Evolutionary conservation across 2,888 invertebrate species (phyloP).

Genomic region (Adelognathus sp.): DNA sequence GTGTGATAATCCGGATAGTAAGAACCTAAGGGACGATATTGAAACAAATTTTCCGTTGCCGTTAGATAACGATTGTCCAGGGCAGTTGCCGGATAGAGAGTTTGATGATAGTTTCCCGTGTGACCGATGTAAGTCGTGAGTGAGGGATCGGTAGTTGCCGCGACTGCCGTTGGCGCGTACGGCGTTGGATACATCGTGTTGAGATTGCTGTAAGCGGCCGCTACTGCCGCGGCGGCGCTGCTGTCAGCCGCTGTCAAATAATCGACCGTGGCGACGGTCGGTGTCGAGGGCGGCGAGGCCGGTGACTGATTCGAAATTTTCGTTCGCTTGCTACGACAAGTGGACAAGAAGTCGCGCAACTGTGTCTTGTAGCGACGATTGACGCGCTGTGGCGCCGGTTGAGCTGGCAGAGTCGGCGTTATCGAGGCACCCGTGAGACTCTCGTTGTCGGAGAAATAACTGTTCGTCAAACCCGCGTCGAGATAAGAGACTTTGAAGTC

Average conservation of each 20-base stretch:
- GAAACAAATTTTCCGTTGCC: constrained; percentile 92
- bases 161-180: constrained; percentile 89
- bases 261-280: constrained; percentile 85
- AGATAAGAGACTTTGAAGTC: constrained; percentile 99
- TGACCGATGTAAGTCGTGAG: constrained; percentile 87
- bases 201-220: constrained; percentile 90
- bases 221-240: constrained; percentile 85
- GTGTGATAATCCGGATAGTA: constrained; percentile 92
- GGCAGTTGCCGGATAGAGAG: constrained; percentile 83
- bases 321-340: constrained; percentile 91
- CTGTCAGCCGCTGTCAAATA: constrained; percentile 86
- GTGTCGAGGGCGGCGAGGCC: constrained; percentile 83
- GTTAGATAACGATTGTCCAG: constrained; percentile 86
- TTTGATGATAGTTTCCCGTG: constrained; percentile 86
- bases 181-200: constrained; percentile 91
- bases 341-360: constrained; percentile 94
- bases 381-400: constrained; percentile 89
- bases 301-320: constrained; percentile 82
- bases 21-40: constrained; percentile 92
- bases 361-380: constrained; percentile 95
- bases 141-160: constrained; percentile 86
- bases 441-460: constrained; percentile 94
- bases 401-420: constrained; percentile 82
- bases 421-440: constrained; percentile 85
- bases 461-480: constrained; percentile 95